A percentile compares a stretch with the other conserved stretches of the same genome.
These are phyloP conservation scores for Exaiptasia diaphana DNA, from an alignment of 64 coral and sea anemone species.

Conservation along the genomic window DNA sequence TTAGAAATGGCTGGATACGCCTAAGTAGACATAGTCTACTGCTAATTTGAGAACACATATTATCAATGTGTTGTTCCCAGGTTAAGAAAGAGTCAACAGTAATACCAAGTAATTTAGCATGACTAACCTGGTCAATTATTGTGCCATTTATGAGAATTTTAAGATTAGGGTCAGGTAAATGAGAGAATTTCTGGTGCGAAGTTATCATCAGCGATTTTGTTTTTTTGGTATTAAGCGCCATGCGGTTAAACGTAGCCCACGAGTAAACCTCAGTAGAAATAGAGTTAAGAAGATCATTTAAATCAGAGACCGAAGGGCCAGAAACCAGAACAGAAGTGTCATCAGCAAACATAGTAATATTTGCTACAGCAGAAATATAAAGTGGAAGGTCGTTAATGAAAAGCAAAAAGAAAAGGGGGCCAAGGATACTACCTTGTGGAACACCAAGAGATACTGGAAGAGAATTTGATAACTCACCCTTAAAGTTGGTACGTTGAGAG, in stretches of 20 bases:
- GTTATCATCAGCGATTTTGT: neutral
- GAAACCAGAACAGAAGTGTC: slow-evolving; percentile 27
- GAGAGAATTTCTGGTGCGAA: neutral
- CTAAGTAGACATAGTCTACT: slow-evolving; percentile 1
- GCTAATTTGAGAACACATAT: neutral
- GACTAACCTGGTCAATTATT: slow-evolving; percentile 19
- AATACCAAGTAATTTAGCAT: slow-evolving; percentile 28
- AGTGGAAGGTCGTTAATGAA: slow-evolving; percentile 18
- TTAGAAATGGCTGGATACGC: slow-evolving; percentile 22
- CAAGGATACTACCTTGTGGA: neutral
- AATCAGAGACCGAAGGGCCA: slow-evolving; percentile 15
- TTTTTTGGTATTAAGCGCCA: neutral
- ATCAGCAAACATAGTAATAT: slow-evolving; percentile 53
- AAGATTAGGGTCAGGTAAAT: neutral
- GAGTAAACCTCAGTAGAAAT: slow-evolving; percentile 21
- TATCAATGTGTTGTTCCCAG: slow-evolving; percentile 1
- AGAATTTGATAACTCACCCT: no score
- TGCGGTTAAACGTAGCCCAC: slow-evolving; percentile 43
- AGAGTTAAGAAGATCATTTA: slow-evolving; percentile 8
- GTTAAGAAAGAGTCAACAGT: slow-evolving; percentile 16
- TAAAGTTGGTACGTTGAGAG: neutral
- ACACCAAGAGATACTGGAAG: neutral
- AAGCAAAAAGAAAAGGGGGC: neutral
- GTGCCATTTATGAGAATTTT: neutral
- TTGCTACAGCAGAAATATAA: neutral